Base-by-base conservation (phyloP, 2,113 vertebrate species). In the Cinclus mexicanus region DNA sequence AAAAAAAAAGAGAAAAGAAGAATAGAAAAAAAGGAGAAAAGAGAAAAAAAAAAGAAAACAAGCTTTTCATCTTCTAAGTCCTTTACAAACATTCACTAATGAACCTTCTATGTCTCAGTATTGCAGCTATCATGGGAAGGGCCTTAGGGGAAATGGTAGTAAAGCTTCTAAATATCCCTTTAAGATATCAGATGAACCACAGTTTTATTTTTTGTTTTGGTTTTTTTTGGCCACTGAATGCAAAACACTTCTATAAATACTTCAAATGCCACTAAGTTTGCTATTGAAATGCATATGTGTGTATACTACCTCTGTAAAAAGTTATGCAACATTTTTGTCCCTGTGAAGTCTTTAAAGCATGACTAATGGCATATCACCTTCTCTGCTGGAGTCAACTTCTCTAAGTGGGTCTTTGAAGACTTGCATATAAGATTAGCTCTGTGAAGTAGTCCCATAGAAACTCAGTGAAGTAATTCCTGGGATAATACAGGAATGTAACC, bases 241-340 rank as follows among this genome's bases (percentile, higher is more conserved):
- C 60, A 91, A 89, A 96, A 25, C 64, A 89, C 55, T 91, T 81
- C 91, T 93, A 95, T 88, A 87, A 96, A 94, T 94, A 95, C 68
- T 84, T 93, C 72, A 92, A 81, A 92, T 15, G 76, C 75, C 44
- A 83, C 19, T 59, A 67, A 42, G 42, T 25, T 35, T 41, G 65
- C 67, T 39, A 63, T 19, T 92, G 83, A 83, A 83, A 89, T 77
- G 46, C 44, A 28, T 79, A 60, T 64, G 19, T 72, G 41, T 37
- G 28, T 65, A 44, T n/a, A 61, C 12, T 69, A 39, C 55, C 72
- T 78, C 15, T 46, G 76, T 74, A 41, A 86, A 56, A 90, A 53
- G 37, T 77, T 23, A 80, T 65, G 61, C 50, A 83, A 53, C 42
- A 57, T 92, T 83, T 74, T 61, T 83, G 14, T 41, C 31, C 22